Evolutionary conservation across 2,113 vertebrate species (phyloP), one percentile per base, ranked within the genome.

Genomic region (Bubo bubo): DNA sequence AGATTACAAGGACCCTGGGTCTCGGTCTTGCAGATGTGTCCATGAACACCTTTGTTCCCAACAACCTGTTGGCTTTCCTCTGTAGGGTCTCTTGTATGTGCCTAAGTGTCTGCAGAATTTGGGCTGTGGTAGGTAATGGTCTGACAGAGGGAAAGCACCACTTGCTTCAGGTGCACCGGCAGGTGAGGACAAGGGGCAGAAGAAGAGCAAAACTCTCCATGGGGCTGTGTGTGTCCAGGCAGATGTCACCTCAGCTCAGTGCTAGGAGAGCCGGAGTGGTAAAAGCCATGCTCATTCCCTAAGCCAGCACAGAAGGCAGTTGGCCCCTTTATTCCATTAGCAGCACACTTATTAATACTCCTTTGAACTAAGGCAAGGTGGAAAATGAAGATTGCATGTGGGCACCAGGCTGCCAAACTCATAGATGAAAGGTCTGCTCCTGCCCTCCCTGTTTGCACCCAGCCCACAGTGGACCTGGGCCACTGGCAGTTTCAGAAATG

Each of bases 171-270:
- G 90, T 93, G 81, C 91, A 93, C 92, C 17, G 45, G 62, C 56
- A 93, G 91, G 93, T 95, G 93, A 98, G 87, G 73, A 90, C 71
- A 93, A 93, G 23, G 63, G 92, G 95, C 87, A 91, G 91, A 91
- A 95, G 91, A 95, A 81, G 41, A 93, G 71, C 63, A 86, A 95
- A 88, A 72, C 70, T 91, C 92, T 95, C 93, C 73, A 52, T 17
- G 32, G 93, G 82, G 67, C 90, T 71, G 43, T 35, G 71, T 84
- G 90, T 74, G 90, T 85, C n/a, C 23, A 93, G 79, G 71, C 71
- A 73, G 80, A 74, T 43, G 64, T 90, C 81, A 64, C 73, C 87
- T 88, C 49, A 84, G 83, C 8, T 32, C 79, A 47, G 82, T 8
- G 16, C 79, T 66, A 75, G 74, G 90, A 73, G 93, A 94, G 14